Evolutionary conservation across 2,888 invertebrate genomes (phyloP).

Genomic region (Allygus modestus): DNA sequence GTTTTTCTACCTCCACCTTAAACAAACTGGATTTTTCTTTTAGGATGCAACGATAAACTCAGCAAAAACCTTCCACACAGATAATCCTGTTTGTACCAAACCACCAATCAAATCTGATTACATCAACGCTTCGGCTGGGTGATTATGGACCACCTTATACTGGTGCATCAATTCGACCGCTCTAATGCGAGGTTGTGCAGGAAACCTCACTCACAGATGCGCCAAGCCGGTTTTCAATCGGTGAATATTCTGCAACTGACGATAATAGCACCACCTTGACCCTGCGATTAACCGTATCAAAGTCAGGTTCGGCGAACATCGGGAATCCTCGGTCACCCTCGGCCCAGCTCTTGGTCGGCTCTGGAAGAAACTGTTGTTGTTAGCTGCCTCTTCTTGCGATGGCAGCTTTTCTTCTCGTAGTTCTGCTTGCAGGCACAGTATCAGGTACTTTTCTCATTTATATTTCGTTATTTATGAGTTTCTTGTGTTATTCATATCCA

Average conservation of each 20-base stretch:
- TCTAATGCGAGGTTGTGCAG: not conserved
- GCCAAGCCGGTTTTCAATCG: not conserved
- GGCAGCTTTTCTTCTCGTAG: constrained; percentile 39
- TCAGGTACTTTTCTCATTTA: constrained; percentile 38
- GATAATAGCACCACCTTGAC: constrained; percentile 31
- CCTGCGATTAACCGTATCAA: constrained; percentile 47
- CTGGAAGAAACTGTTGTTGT: not conserved
- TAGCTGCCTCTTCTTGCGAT: constrained; percentile 32
- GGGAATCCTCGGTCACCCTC: not conserved
- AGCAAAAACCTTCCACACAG: too few relatives aligned
- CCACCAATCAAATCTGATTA: too few relatives aligned
- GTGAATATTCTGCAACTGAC: not conserved
- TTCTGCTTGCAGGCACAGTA: constrained; percentile 24
- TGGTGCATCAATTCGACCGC: not conserved
- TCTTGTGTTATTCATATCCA: not conserved
- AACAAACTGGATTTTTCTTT: too few relatives aligned
- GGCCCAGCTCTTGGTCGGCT: not conserved
- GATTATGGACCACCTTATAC: too few relatives aligned
- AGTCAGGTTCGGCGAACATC: constrained; percentile 34
- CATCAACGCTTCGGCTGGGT: too few relatives aligned
- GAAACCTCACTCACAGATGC: not conserved
- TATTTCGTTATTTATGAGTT: not conserved
- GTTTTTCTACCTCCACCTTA: too few relatives aligned
- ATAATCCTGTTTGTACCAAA: too few relatives aligned
- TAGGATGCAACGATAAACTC: too few relatives aligned